Percentiles rank a stretch among this genome's conserved stretches.
phyloP scores from a whole-genome alignment of 1,140 invertebrate genomes.

The Drosophila willistoni region DNA sequence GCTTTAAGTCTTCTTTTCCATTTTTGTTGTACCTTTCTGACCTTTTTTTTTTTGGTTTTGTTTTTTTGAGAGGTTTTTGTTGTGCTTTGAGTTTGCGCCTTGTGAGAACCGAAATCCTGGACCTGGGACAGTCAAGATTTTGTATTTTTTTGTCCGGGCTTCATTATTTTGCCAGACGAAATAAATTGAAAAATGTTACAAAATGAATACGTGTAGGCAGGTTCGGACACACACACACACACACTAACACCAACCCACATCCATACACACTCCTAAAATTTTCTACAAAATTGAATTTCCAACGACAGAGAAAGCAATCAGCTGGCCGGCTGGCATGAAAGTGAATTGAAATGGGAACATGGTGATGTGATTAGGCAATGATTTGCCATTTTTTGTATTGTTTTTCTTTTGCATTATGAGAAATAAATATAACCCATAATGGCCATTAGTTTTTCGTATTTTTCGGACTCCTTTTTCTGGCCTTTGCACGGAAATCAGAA shows the following conservation, averaged over 20 bases:
- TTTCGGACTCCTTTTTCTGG: background rate
- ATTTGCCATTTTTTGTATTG: slow-evolving; percentile 46
- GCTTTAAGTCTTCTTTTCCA: slow-evolving; percentile 51
- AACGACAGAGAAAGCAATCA: slow-evolving; percentile 67
- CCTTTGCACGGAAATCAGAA: background rate
- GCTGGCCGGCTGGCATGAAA: slow-evolving; percentile 13
- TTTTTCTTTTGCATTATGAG: slow-evolving; percentile 31
- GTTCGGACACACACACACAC: slow-evolving; percentile 46
- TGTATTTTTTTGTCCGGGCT: slow-evolving; percentile 36
- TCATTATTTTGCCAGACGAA: slow-evolving; percentile 71
- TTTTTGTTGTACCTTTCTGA: slow-evolving; percentile 70
- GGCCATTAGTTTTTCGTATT: slow-evolving; percentile 32
- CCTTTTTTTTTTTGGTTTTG: slow-evolving; percentile 48
- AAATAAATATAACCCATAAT: slow-evolving; percentile 47
- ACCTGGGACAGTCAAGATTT: slow-evolving; percentile 26
- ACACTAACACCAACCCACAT: background rate
- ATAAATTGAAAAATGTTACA: slow-evolving; percentile 75
- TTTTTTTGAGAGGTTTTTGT: slow-evolving; percentile 60
- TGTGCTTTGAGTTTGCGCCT: slow-evolving; percentile 65
- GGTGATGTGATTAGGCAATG: slow-evolving; percentile 65
- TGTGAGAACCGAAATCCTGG: slow-evolving; percentile 14
- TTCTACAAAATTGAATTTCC: slow-evolving; percentile 73
- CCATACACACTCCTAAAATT: slow-evolving; percentile 44
- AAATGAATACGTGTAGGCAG: slow-evolving; percentile 63
- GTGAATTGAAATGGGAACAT: slow-evolving; percentile 8